Percentiles rank a stretch among this genome's conserved stretches.
phyloP scores from a whole-genome alignment of 1,140 invertebrate genomes.

The Micrasema minimum region DNA sequence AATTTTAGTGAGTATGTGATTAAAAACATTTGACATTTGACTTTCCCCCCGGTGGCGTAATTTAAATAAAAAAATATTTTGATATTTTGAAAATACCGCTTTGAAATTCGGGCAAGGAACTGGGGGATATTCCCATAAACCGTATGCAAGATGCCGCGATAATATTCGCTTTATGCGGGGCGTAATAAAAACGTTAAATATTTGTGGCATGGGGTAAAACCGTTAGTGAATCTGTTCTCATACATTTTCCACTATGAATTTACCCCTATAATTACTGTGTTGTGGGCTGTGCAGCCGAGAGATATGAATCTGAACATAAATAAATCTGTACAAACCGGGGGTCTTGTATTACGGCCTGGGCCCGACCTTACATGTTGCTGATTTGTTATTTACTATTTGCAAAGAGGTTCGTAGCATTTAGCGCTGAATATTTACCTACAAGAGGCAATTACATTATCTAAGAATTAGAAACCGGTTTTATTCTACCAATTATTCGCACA shows the following conservation, averaged over 20 bases:
- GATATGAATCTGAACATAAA: conserved; percentile 31
- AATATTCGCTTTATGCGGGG: conserved; percentile 1
- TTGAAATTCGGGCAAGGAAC: not conserved
- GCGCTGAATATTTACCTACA: no score
- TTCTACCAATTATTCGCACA: no score
- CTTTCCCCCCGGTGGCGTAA: no score
- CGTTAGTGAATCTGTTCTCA: conserved; percentile 30
- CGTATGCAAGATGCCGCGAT: conserved; percentile 1
- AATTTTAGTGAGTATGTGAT: not conserved
- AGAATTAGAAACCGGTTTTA: no score
- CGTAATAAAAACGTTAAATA: conserved; percentile 33
- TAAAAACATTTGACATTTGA: not conserved
- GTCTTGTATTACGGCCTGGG: conserved; percentile 21
- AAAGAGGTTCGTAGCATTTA: no score
- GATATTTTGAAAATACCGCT: not conserved
- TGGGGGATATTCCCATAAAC: not conserved
- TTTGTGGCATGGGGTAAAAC: conserved; percentile 24
- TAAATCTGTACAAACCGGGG: conserved; percentile 28
- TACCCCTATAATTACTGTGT: conserved; percentile 32
- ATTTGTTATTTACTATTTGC: conserved; percentile 32
- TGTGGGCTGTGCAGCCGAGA: conserved; percentile 33
- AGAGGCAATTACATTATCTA: no score
- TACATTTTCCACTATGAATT: conserved; percentile 35
- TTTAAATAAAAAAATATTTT: no score
- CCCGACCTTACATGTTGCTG: conserved; percentile 25